phyloP scores from a whole-genome alignment of 2,797 vertebrate genomes.

The Bothrops alternatus region DNA sequence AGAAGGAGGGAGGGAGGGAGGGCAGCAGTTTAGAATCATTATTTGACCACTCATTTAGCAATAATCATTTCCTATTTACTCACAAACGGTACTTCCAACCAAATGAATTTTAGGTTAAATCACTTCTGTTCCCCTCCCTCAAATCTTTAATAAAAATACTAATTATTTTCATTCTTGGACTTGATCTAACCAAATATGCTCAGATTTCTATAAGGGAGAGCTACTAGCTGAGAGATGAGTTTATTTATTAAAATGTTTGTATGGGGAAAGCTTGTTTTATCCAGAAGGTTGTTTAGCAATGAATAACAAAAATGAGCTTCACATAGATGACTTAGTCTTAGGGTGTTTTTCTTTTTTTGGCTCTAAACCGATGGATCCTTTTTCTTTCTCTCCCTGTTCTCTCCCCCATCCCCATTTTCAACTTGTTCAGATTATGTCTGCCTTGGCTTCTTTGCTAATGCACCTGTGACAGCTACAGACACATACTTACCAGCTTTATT shows the following conservation, averaged over 20 bases:
- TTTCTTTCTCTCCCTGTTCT: not conserved
- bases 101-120: not conserved
- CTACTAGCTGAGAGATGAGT: not conserved
- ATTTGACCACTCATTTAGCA: not conserved
- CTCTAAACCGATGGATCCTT: not conserved
- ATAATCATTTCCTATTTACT: not conserved
- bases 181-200: not conserved
- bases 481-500: conserved; percentile 30
- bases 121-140: not conserved
- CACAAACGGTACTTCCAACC: not conserved
- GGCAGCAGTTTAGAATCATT: not conserved
- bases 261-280: not conserved
- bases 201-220: not conserved
- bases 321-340: not conserved
- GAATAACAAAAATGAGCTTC: not conserved
- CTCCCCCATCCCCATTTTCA: not conserved
- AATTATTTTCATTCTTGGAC: not conserved
- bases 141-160: not conserved
- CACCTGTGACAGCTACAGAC: conserved; percentile 3
- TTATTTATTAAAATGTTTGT: not conserved
- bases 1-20: too few relatives aligned
- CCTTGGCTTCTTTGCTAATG: not conserved
- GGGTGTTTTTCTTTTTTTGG: not conserved
- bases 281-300: not conserved
- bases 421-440: not conserved